Base-by-base conservation (phyloP, 2,797 vertebrate genomes). In the Bovichtus diacanthus region DNA sequence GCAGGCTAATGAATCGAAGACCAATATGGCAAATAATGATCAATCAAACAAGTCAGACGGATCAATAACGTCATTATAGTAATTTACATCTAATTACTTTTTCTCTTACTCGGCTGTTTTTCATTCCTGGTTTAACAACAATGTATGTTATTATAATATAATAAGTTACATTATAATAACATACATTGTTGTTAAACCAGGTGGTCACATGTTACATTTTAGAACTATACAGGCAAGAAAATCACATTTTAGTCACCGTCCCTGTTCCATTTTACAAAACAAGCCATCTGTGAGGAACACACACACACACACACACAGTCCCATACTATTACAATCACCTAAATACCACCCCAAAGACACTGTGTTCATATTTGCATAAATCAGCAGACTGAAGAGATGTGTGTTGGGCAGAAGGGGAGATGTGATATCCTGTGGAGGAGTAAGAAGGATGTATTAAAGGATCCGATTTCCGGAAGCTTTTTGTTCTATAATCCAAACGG, bases 341-440 rank as follows among this genome's bases (percentile, higher is more conserved):
- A 34, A 70, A 44, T 25, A 11, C 70, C 73, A 71, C 54, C 56
- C 53, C 3, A 39, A 62, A 80, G 66, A 60, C 41, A 19, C 39
- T 21, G n/a, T 29, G 66, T 56, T 11, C 2, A 19, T 58, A 78
- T 78, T 64, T 39, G 55, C 79, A 86, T 84, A 73, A 82, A 78
- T 82, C 21, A 64, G 50, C 61, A 47, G 36, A 50, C 25, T 46
- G 5, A 41, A 25, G 75, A 44, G 18, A 18, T 53, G 44, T 65
- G 7, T 50, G 39, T 11, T 21, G 36, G 59, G 63, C 55, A 61
- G 62, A 62, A 44, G 25, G 29, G 6, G 16, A 60, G 31, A 46
- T 2, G 66, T 9, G 53, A 50, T 27, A 5, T 66, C 50, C 46
- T 23, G 47, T 38, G 0, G 18, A 6, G 44, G 49, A 74, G 36